A percentile compares a stretch with the other conserved stretches of the same genome.
phyloP scores from a whole-genome alignment of 2,888 invertebrate genomes.

The Caenorhabditis sp. region DNA sequence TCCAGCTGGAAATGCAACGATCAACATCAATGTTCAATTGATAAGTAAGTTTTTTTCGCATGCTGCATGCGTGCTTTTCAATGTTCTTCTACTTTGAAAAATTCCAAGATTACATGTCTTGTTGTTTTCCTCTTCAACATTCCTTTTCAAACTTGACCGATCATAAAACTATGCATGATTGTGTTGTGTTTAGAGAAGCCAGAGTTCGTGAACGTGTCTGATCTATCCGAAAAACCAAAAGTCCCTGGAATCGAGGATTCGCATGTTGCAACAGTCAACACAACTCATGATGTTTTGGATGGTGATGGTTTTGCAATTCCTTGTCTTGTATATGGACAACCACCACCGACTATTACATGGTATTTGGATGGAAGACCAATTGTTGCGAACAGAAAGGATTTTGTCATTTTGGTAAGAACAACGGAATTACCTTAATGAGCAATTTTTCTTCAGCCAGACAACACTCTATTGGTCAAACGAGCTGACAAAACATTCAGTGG shows the following conservation, averaged over 20 bases:
- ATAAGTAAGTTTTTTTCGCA: slow-evolving; percentile 71
- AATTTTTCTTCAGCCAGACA: slow-evolving; percentile 53
- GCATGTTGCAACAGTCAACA: slow-evolving; percentile 27
- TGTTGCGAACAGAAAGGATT: slow-evolving; percentile 50
- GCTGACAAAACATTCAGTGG: slow-evolving; percentile 69
- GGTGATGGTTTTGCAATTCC: slow-evolving; percentile 40
- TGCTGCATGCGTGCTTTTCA: slow-evolving; percentile 39
- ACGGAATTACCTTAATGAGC: not conserved
- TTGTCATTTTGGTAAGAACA: slow-evolving; percentile 51
- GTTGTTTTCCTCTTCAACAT: slow-evolving; percentile 29
- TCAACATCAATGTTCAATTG: slow-evolving; percentile 72
- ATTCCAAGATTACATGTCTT: not conserved
- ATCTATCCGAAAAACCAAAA: slow-evolving; percentile 18
- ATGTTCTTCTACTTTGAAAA: slow-evolving; percentile 20
- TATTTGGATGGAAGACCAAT: slow-evolving; percentile 71
- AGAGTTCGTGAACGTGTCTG: slow-evolving; percentile 46
- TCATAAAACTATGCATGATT: slow-evolving; percentile 33
- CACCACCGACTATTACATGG: slow-evolving; percentile 73
- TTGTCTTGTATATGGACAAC: slow-evolving; percentile 68
- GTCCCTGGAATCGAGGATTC: slow-evolving; percentile 26
- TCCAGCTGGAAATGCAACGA: slow-evolving; percentile 75
- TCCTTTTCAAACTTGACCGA: not conserved
- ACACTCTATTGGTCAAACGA: slow-evolving; percentile 59
- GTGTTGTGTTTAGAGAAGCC: slow-evolving; percentile 59
- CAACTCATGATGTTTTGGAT: slow-evolving; percentile 36